Conservation (phyloP, 2,797 vertebrate species). For the Myoxocephalus aenaeus region DNA sequence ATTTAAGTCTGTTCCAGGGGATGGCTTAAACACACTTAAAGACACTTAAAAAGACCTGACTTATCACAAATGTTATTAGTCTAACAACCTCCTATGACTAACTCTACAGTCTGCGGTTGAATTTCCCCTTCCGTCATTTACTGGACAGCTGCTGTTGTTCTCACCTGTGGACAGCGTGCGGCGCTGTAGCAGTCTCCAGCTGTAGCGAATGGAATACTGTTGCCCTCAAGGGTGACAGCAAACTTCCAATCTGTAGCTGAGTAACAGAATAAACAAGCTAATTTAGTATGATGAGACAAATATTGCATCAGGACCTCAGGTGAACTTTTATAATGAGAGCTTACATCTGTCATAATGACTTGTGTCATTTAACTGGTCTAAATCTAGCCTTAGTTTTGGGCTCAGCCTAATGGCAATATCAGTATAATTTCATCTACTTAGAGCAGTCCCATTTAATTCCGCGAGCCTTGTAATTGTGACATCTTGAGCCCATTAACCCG, state of each 20-base stretch:
- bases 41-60: not conserved
- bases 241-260: conserved; percentile 95
- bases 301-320: conserved; percentile 7
- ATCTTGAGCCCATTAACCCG: conserved; percentile 87
- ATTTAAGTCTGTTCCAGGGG: not conserved
- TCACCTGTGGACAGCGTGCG: conserved; percentile 94
- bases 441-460: conserved; percentile 64
- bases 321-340: conserved; percentile 45
- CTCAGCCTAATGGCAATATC: conserved; percentile 51
- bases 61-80: not conserved
- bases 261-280: conserved; percentile 30
- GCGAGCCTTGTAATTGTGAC: conserved; percentile 70
- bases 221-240: conserved; percentile 90
- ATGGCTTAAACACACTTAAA: not conserved
- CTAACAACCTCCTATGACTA: not conserved
- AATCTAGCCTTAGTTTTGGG: conserved; percentile 54
- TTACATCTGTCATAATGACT: conserved; percentile 36
- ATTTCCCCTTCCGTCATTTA: not conserved
- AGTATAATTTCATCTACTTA: conserved; percentile 62
- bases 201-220: conserved; percentile 93
- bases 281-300: not conserved
- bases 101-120: not conserved
- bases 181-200: conserved; percentile 98
- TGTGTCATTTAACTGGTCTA: conserved; percentile 34
- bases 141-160: conserved; percentile 35